phyloP scores from a whole-genome alignment of 2,113 vertebrate genomes.

The Sialia sialis region DNA sequence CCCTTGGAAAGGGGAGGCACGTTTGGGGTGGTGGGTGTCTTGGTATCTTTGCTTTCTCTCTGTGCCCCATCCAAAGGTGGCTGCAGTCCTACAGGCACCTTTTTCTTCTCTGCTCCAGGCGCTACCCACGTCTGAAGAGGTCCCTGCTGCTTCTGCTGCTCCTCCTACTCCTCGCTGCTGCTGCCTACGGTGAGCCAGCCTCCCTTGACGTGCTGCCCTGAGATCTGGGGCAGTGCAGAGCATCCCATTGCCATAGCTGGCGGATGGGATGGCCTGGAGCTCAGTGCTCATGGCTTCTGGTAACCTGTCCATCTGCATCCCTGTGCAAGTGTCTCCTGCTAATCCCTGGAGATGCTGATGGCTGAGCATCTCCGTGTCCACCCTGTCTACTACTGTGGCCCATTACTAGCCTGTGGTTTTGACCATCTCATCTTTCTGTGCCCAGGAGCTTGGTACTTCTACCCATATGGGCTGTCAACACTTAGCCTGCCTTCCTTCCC shows the following conservation, averaged over 20 bases:
- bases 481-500: conserved; percentile 47
- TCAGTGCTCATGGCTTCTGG: background rate
- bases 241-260: fast-evolving
- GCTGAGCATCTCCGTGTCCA: background rate
- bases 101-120: conserved; percentile 22
- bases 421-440: background rate
- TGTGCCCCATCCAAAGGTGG: background rate
- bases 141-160: conserved; percentile 65
- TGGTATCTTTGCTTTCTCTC: background rate
- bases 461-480: conserved; percentile 55
- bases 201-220: background rate
- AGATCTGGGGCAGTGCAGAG: background rate
- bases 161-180: conserved; percentile 63
- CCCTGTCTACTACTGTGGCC: background rate
- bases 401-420: background rate
- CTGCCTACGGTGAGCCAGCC: conserved; percentile 61
- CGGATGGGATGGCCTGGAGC: background rate
- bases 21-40: fast-evolving
- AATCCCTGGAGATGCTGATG: background rate
- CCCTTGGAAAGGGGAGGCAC: background rate
- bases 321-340: background rate
- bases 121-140: conserved; percentile 55
- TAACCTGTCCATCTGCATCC: background rate
- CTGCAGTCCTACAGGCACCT: background rate
- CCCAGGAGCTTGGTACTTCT: conserved; percentile 76